Conservation (phyloP, 2,797 vertebrate genomes). For the Micrastur ruficollis region DNA sequence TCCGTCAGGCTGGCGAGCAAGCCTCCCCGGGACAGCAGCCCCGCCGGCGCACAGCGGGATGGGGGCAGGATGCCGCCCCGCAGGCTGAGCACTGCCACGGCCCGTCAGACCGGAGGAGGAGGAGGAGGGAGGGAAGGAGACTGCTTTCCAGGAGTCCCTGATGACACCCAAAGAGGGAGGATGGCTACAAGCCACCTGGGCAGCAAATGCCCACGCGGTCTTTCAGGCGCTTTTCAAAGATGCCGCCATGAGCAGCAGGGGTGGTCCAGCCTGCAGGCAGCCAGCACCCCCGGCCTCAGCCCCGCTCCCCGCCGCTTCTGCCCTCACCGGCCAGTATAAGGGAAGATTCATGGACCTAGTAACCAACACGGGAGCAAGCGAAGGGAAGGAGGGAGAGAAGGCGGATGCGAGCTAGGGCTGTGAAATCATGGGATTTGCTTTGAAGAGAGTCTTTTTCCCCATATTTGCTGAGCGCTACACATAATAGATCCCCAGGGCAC, state of each 20-base stretch:
- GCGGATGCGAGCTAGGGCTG: background rate
- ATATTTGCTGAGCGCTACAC: background rate
- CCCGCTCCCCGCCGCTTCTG: background rate
- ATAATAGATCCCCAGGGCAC: background rate
- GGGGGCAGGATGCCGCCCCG: rapidly evolving
- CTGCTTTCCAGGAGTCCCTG: background rate
- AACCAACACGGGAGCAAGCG: background rate
- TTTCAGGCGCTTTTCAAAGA: background rate
- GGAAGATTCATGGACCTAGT: background rate
- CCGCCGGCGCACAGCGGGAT: rapidly evolving
- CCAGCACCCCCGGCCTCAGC: rapidly evolving
- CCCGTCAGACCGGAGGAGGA: background rate
- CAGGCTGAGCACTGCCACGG: rapidly evolving
- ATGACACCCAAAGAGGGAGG: background rate
- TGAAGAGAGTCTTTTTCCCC: background rate
- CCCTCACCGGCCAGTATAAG: background rate
- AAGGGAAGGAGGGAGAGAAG: background rate
- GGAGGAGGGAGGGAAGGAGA: background rate
- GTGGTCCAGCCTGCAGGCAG: background rate
- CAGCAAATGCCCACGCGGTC: background rate
- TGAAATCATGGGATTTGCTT: background rate
- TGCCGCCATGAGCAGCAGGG: background rate
- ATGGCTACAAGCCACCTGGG: background rate
- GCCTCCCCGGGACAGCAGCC: background rate
- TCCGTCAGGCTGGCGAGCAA: background rate